These are phyloP conservation scores for Sparus aurata DNA, from an alignment of 2,797 vertebrate genomes.

Conservation along the genomic window DNA sequence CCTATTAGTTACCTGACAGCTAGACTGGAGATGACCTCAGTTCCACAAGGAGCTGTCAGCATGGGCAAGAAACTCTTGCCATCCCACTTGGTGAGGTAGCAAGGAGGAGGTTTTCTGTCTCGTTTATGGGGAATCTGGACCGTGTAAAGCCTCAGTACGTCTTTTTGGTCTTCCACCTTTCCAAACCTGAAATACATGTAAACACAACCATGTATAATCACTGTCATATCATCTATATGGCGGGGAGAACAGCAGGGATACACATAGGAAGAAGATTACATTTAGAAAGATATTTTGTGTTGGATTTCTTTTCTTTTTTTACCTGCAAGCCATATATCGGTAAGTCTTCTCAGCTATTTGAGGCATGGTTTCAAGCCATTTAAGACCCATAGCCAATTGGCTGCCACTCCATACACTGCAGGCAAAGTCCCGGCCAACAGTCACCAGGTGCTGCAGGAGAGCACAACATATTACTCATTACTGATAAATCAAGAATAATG, in stretches of 20 bases:
- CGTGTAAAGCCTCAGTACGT: slow-evolving; percentile 91
- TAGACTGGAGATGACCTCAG: slow-evolving; percentile 93
- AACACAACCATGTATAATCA: neutral
- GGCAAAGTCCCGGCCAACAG: slow-evolving; percentile 91
- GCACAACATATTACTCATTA: slow-evolving; percentile 12
- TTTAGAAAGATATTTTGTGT: neutral
- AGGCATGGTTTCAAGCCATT: slow-evolving; percentile 92
- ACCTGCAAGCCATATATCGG: slow-evolving; percentile 95
- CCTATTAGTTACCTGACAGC: slow-evolving; percentile 87
- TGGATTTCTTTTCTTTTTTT: slow-evolving; percentile 37
- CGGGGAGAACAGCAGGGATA: neutral
- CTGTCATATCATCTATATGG: neutral
- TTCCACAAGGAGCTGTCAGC: slow-evolving; percentile 91
- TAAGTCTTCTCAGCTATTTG: slow-evolving; percentile 89
- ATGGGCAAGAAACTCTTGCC: slow-evolving; percentile 92
- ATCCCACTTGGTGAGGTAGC: slow-evolving; percentile 98
- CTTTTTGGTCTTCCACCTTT: slow-evolving; percentile 89
- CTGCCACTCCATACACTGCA: slow-evolving; percentile 94
- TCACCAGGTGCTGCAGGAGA: slow-evolving; percentile 87
- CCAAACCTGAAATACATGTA: slow-evolving; percentile 87
- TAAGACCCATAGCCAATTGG: slow-evolving; percentile 88
- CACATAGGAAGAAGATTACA: neutral
- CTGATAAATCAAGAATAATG: neutral
- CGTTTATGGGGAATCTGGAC: slow-evolving; percentile 97
- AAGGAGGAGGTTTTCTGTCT: slow-evolving; percentile 90